Base-by-base conservation (phyloP, 2,888 invertebrate species). In the Embidobia sp. region DNA sequence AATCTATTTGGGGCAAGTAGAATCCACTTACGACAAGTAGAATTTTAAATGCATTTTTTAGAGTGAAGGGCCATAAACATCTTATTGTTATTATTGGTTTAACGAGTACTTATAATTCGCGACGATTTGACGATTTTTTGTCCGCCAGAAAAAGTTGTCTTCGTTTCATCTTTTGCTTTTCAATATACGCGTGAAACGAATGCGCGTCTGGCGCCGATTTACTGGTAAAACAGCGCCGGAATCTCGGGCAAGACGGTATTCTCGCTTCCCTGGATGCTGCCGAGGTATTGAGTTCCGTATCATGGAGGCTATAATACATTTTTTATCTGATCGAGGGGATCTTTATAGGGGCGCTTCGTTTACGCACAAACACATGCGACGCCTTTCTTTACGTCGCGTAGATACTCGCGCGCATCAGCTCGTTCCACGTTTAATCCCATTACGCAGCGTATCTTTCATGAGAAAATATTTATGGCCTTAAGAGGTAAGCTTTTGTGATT, bases 301-400 rank as follows among this genome's bases (percentile, higher is more conserved):
- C 88, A 88, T 89, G 88, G 84, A 84, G 84, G 88, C 89, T 88
- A 89, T 89, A 89, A 89, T 89, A 88, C 88, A 89, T 88, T 89
- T 89, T 89, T 89, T 89, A 89, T 89, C 89, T 88, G 89, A 89
- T 89, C 85, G 87, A 89, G 89, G 87, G 88, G 88, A 87, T 89
- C 88, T 89, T 89, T 88, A 89, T 89, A 85, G 87, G 81, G 88
- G 86, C 42, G 73, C 73, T 76, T 77, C 79, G 76, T 77, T 78
- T 73, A 77, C 57, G 63, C 69, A 72, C 77, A 53, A 51, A 64
- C 49, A 72, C 72, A 61, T 53, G 31, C 11, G 49, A 33, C 42
- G 22, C 44, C 42, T 64, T 78, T 76, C 70, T 69, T 67, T 61
- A 31, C 40, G 29, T 55, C 46, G 46, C 75, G 67, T 5, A 26